Evolutionary conservation across 2,888 invertebrate species (phyloP).

Genomic region (Blera fallax): DNA sequence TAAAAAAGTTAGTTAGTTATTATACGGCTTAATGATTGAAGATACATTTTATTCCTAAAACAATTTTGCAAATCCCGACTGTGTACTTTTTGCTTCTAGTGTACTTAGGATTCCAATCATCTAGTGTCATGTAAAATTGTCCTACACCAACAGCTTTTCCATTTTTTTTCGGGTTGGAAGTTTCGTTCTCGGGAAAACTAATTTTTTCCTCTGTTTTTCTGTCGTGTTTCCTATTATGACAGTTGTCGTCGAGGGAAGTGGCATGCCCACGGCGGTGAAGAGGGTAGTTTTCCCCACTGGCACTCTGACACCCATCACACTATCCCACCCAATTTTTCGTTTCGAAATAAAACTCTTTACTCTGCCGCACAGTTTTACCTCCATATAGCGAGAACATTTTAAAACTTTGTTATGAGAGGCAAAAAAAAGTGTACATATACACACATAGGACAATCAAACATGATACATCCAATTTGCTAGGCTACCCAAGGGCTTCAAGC

Average conservation of each 20-base stretch:
- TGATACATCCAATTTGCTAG: constrained; percentile 36
- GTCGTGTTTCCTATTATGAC: constrained; percentile 46
- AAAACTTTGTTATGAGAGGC: not conserved
- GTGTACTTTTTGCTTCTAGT: not conserved
- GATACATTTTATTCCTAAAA: not conserved
- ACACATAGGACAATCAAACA: constrained; percentile 15
- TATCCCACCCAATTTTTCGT: constrained; percentile 13
- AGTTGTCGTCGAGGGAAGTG: constrained; percentile 39
- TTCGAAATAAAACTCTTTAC: constrained; percentile 6
- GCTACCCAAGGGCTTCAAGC: not conserved
- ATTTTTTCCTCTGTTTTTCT: constrained; percentile 31
- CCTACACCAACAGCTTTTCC: not conserved
- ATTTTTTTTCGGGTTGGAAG: not conserved
- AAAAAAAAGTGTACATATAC: not conserved
- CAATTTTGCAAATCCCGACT: not conserved
- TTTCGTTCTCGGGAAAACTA: constrained; percentile 16
- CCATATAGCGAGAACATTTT: not conserved
- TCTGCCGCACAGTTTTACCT: not conserved
- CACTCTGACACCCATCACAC: not conserved
- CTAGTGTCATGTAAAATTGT: constrained; percentile 29
- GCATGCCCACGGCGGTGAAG: constrained; percentile 2
- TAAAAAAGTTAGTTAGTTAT: not conserved
- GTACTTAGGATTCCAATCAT: not conserved
- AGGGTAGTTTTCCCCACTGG: not conserved
- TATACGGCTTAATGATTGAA: no score